These are phyloP conservation scores for Urocynchramus pylzowi DNA, from an alignment of 2,113 vertebrate species.

Conservation along the genomic window DNA sequence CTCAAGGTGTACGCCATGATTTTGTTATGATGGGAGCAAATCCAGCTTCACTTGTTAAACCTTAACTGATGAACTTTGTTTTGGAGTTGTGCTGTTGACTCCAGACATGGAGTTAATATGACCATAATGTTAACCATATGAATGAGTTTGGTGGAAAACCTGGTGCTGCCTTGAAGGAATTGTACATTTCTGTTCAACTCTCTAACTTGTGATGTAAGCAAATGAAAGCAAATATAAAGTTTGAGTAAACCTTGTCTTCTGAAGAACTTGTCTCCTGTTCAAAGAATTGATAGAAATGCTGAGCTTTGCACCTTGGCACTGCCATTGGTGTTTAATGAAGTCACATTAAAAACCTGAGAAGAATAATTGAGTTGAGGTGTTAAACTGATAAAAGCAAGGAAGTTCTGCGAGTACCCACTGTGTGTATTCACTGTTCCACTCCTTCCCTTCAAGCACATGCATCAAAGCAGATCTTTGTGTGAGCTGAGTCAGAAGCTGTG, in stretches of 20 bases:
- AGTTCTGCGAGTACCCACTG: neutral
- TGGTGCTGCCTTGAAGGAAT: neutral
- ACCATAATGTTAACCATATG: neutral
- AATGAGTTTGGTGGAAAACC: neutral
- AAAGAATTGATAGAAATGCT: neutral
- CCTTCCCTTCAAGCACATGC: neutral
- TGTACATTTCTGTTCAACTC: rapidly evolving
- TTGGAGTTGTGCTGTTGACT: neutral
- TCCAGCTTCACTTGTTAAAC: neutral
- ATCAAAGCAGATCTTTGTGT: slow-evolving; percentile 23
- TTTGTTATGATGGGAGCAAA: neutral
- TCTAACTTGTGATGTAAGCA: neutral
- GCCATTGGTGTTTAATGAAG: neutral
- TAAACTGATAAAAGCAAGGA: neutral
- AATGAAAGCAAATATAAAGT: neutral
- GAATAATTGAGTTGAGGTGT: neutral
- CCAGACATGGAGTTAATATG: neutral
- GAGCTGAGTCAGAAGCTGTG: neutral
- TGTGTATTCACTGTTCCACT: rapidly evolving
- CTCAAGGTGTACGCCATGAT: neutral
- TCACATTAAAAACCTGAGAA: neutral
- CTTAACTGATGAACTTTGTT: neutral
- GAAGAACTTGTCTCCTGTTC: neutral
- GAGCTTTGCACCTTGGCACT: neutral
- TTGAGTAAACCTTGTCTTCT: neutral